Conservation (phyloP, 2,888 invertebrate genomes). For the Uropetala carovei region DNA sequence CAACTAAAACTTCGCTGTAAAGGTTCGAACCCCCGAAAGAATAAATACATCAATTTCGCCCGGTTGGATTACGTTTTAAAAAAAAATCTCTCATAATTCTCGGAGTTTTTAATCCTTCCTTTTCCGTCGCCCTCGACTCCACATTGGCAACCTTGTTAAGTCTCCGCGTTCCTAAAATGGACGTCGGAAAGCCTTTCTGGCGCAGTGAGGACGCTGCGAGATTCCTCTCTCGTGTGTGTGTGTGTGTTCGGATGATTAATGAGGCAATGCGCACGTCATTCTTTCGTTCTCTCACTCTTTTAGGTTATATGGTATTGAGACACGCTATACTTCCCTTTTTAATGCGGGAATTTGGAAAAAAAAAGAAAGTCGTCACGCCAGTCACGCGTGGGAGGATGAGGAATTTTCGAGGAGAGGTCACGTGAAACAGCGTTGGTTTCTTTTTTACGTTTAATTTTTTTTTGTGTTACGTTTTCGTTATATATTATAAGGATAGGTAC, state of each 20-base stretch:
- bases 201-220: not conserved
- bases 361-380: too few species aligned
- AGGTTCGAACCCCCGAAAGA: not conserved
- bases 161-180: not conserved
- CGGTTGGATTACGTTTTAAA: not conserved
- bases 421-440: too few species aligned
- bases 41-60: not conserved
- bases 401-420: too few species aligned
- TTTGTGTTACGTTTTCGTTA: too few species aligned
- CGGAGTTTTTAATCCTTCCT: not conserved
- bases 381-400: too few species aligned
- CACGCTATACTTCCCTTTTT: not conserved
- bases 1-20: not conserved
- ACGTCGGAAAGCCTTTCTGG: not conserved
- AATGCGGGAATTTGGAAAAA: not conserved
- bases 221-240: too few species aligned
- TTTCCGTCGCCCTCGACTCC: not conserved
- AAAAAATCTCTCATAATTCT: not conserved
- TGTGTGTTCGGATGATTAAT: not conserved
- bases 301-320: not conserved
- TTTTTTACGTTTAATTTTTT: too few species aligned
- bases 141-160: not conserved
- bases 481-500: too few species aligned
- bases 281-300: not conserved
- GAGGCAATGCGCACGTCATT: not conserved